Evolutionary conservation across 2,888 invertebrate species (phyloP), one percentile per base, ranked within the genome.

Genomic region (Marronus borbonicus): DNA sequence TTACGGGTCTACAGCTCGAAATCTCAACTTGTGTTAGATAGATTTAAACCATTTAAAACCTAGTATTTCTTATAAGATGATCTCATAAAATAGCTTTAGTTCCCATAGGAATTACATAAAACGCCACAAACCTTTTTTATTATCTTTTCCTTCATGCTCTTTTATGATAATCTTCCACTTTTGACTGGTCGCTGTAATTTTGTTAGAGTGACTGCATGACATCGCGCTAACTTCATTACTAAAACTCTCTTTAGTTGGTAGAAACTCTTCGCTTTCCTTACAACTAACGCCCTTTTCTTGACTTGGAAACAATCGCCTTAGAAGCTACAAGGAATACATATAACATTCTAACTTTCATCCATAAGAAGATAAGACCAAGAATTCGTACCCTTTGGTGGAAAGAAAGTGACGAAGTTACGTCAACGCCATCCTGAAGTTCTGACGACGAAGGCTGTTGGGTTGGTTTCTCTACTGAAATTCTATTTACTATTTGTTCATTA

Each of bases 121-220:
- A 44, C 0, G 2, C 17, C 17, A 17, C 12, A 1, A 20, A 58
- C 17, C 44, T 62, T 49, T 44, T 0, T 24, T 50, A 52, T 14
- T 31, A 24, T 70, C 62, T 68, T 60, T 44, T 5, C 62, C 60
- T 78, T 77, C 77, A 65, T 80, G 82, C 66, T 82, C 82, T 72
- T 82, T 82, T 62, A 83, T 82, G 49, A 83, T 83, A 74, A 83
- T 82, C 80, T 83, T 83, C 82, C 83, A 83, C 60, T 82, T 83
- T 50, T 80, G 79, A 78, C 77, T 82, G 24, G 78, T 14, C 1
- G 10, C 44, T 44, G 10, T 28, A 20, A 24, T 24, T 44, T 60
- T 74, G 12, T 44, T 74, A 14, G 60, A 12, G 4, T 24, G 44
- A 14, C 3, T 44, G 12, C n/a, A 39, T 2, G 24, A 62, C 31